Base-by-base conservation (phyloP, 2,113 vertebrate genomes). In the Hippolais icterina region DNA sequence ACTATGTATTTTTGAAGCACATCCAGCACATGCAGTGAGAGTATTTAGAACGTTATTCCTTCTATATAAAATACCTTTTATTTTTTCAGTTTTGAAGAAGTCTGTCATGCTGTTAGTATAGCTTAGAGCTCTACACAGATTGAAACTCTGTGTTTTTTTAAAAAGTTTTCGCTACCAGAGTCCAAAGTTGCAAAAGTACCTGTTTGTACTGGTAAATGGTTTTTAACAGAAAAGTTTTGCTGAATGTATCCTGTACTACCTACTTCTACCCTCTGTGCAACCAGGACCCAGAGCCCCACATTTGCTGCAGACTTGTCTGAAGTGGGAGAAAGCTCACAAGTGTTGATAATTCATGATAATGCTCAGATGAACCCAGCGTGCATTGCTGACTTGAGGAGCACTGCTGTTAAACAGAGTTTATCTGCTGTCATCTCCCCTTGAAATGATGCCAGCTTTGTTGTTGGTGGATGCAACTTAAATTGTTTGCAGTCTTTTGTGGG, bases 201-300 rank as follows among this genome's bases (percentile, higher is more conserved):
- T 41, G 15, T 42, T 85, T 64, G 17, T 52, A 28, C 14, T 59
- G 28, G 23, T 42, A 39, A 46, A 31, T 12, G 6, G 6, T 29
- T 71, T 89, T 72, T 77, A 57, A 33, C 27, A 59, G 56, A 47
- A 42, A 57, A 23, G 35, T 46, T 24, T 52, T 76, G 18, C 33
- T 74, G 19, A 52, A 2, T 64, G 12, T 47, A 15, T 47, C 23
- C 23, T 74, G 6, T 60, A 20, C 44, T 39, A n/a, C 31, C 41
- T 65, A 5, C 28, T 86, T 35, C 49, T 81, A 28, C 49, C 10
- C 5, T 65, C 46, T 50, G 3, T 31, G 44, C 69, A 69, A 17
- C 31, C 31, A 27, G 18, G 29, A 49, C 17, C 6, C 4, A 59
- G 35, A 84, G 47, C 15, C 35, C 15, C 0, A 0, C 0, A 0